Base-by-base conservation (phyloP, 2,888 invertebrate species). In the Oscheius onirici region DNA sequence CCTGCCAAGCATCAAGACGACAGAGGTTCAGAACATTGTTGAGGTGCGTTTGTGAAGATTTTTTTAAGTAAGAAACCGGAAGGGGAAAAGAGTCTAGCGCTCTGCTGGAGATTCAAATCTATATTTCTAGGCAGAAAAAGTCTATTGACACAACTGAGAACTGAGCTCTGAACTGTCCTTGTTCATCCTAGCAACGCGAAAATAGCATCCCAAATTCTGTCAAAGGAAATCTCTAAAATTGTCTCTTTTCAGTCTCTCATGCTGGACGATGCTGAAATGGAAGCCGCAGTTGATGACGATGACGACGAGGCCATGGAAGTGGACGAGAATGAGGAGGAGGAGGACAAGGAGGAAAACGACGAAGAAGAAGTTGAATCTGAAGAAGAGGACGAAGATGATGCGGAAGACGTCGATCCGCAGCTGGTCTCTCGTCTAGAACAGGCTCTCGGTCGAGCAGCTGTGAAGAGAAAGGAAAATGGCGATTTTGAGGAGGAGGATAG, bases 381-480 rank as follows among this genome's bases (percentile, higher is more conserved):
- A 20, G 55, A 54, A 20, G 52, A 52, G n/a, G 54, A 66, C n/a
- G 66, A 54, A 15, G 60, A 75, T 2, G n/a, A 54, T 6, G 54
- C 6, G 10, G 51, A n/a, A 49, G 54, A 54, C 8, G 77, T 80
- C 13, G 76, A 82, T 67, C 73, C 74, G 13, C 73, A 77, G 22
- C 72, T 82, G 24, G 74, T 82, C 0, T 75, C 75, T 28, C 73
- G 74, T 26, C 61, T 82, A 55, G 74, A 77, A n/a, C 60, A 65
- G 2, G 81, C 81, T 17, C 74, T 82, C 20, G 81, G 81, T 41
- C 72, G 76, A 49, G 80, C 81, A 0, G 80, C 77, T 0, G 74
- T 73, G 3, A 74, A 75, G 28, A 73, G 71, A 10, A 69, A 72
- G 5, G 71, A 69, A 41, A 57, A 68, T 15, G 65, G 44, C 2